These are phyloP conservation scores for Linepithema humile DNA, from an alignment of 1,140 invertebrate species.

Conservation along the genomic window DNA sequence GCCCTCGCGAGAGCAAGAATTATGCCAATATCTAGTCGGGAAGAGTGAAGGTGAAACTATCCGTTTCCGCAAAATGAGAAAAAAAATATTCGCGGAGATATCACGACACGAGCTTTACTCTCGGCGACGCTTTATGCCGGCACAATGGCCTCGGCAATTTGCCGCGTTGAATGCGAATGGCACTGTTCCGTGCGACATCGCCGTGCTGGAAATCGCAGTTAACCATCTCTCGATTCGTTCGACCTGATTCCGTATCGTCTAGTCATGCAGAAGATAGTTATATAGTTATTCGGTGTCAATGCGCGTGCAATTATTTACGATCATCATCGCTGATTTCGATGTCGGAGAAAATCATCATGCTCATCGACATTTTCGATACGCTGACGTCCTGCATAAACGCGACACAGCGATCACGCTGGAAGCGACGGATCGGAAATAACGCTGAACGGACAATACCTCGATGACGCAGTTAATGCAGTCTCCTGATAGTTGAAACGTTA, in stretches of 20 bases:
- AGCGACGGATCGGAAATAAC: conserved; percentile 7
- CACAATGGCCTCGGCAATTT: conserved; percentile 44
- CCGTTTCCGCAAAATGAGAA: background rate
- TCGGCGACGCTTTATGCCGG: conserved; percentile 8
- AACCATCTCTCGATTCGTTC: conserved; percentile 14
- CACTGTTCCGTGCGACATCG: conserved; percentile 5
- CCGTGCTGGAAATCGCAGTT: background rate
- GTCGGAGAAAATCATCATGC: background rate
- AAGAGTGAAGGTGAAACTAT: background rate
- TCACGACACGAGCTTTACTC: background rate
- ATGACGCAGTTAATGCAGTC: conserved; percentile 32
- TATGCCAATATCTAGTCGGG: conserved; percentile 67
- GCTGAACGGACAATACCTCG: conserved; percentile 12
- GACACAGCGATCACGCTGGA: background rate
- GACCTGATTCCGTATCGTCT: conserved; percentile 19
- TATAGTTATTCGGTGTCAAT: background rate
- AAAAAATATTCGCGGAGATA: conserved; percentile 25
- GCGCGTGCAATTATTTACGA: background rate
- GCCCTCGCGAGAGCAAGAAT: conserved; percentile 56
- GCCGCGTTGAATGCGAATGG: conserved; percentile 30
- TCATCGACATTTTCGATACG: conserved; percentile 19
- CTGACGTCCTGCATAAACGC: background rate
- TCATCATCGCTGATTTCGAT: background rate
- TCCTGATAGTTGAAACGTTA: conserved; percentile 15
- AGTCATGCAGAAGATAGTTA: background rate